Conservation (phyloP, 2,888 invertebrate species). For the Trachelus stipa region DNA sequence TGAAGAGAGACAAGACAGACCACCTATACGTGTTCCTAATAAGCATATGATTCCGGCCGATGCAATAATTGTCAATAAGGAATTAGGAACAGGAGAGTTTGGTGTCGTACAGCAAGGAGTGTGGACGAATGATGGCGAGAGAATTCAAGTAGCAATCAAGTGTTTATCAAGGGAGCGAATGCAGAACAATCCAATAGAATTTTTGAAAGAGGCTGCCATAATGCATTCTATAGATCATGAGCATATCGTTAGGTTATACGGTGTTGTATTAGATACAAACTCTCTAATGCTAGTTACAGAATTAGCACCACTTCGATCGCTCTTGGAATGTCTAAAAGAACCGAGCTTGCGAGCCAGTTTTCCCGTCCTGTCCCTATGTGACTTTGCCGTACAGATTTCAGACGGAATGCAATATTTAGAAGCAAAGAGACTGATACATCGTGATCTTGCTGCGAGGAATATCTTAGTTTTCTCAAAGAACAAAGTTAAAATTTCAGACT, state of each 20-base stretch:
- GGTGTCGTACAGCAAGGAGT: slow-evolving; percentile 98
- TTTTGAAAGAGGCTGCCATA: slow-evolving; percentile 97
- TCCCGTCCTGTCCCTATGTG: slow-evolving; percentile 91
- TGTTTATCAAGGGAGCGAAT: slow-evolving; percentile 94
- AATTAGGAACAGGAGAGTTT: slow-evolving; percentile 96
- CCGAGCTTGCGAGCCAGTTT: slow-evolving; percentile 91
- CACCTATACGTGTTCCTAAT: slow-evolving; percentile 75
- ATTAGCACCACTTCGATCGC: slow-evolving; percentile 92
- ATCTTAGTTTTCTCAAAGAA: slow-evolving; percentile 97
- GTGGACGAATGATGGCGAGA: slow-evolving; percentile 94
- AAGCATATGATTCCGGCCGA: slow-evolving; percentile 89
- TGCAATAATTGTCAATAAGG: slow-evolving; percentile 92
- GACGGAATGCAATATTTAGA: slow-evolving; percentile 99
- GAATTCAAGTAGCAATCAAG: slow-evolving; percentile 96
- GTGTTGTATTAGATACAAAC: slow-evolving; percentile 94
- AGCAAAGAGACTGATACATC: slow-evolving; percentile 94
- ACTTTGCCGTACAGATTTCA: slow-evolving; percentile 95
- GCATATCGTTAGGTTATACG: slow-evolving; percentile 96
- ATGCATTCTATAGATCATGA: slow-evolving; percentile 99
- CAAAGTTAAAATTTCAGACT: slow-evolving; percentile 98
- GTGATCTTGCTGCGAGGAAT: slow-evolving; percentile 97
- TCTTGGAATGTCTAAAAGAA: slow-evolving; percentile 96
- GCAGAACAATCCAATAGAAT: slow-evolving; percentile 96
- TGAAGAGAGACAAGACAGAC: slow-evolving; percentile 62
- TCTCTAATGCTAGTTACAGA: slow-evolving; percentile 88